These are phyloP conservation scores for Apteryx owenii DNA, from an alignment of 2,113 vertebrate species.

Conservation along the genomic window DNA sequence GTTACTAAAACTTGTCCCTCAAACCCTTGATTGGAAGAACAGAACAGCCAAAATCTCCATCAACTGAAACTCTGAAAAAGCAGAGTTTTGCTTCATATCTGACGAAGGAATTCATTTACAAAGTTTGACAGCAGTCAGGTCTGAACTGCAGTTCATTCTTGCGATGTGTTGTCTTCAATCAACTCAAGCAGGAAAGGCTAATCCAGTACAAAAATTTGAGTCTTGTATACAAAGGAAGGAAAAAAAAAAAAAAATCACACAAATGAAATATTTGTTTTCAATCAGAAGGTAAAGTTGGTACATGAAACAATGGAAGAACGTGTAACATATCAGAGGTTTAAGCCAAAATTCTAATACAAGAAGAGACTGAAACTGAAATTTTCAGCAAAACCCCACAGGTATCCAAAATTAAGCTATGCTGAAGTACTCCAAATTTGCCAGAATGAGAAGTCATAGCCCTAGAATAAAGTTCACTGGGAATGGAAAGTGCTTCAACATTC, in stretches of 20 bases:
- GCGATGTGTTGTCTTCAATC: rapidly evolving
- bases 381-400: neutral
- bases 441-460: neutral
- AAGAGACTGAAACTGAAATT: neutral
- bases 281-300: neutral
- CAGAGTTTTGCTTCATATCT: neutral
- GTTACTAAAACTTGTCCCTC: neutral
- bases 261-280: neutral
- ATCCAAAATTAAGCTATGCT: neutral
- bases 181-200: neutral
- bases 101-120: neutral
- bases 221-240: neutral
- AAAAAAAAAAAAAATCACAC: neutral
- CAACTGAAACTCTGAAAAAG: neutral
- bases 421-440: neutral
- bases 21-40: neutral
- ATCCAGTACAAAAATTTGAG: neutral
- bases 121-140: neutral
- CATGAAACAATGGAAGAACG: neutral
- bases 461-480: neutral
- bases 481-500: neutral
- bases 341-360: neutral
- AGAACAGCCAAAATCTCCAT: neutral
- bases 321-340: neutral
- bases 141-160: neutral